Conservation (phyloP, 2,888 invertebrate genomes). For the Kuschelorhynchus macadamiae region DNA sequence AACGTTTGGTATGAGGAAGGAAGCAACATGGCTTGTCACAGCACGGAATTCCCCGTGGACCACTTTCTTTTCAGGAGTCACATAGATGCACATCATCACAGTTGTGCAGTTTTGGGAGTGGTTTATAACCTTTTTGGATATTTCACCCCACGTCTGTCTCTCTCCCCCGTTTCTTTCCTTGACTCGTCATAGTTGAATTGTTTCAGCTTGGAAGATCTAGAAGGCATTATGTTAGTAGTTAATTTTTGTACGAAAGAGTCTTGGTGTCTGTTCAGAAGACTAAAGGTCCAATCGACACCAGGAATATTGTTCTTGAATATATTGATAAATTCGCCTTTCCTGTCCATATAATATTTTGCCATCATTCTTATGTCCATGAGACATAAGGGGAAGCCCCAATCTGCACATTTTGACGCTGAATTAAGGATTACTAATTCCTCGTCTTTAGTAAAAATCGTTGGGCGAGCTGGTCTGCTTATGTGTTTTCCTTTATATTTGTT, state of each 20-base stretch:
- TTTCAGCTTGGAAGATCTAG: neutral
- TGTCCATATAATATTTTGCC: slow-evolving; percentile 46
- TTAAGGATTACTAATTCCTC: no score
- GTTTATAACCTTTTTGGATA: slow-evolving; percentile 44
- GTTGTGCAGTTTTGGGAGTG: no score
- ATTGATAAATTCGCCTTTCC: slow-evolving; percentile 21
- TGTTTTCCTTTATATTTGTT: slow-evolving; percentile 2
- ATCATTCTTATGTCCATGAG: neutral
- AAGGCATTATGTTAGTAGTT: slow-evolving; percentile 6
- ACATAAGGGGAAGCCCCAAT: neutral
- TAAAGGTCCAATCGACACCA: slow-evolving; percentile 43
- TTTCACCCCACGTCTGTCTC: slow-evolving; percentile 27
- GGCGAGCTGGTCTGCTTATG: no score
- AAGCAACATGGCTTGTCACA: slow-evolving; percentile 44
- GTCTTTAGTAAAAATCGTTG: no score
- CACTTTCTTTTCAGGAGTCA: no score
- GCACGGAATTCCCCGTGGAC: slow-evolving; percentile 24
- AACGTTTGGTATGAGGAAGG: slow-evolving; percentile 12
- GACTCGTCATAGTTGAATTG: slow-evolving; percentile 59
- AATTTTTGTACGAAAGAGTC: slow-evolving; percentile 15
- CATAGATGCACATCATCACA: no score
- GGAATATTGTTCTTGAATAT: slow-evolving; percentile 46
- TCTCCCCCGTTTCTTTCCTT: slow-evolving; percentile 57
- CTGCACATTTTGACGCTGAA: no score
- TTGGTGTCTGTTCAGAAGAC: slow-evolving; percentile 43